Base-by-base conservation (phyloP, 2,888 invertebrate genomes). In the Eilema caniola region DNA sequence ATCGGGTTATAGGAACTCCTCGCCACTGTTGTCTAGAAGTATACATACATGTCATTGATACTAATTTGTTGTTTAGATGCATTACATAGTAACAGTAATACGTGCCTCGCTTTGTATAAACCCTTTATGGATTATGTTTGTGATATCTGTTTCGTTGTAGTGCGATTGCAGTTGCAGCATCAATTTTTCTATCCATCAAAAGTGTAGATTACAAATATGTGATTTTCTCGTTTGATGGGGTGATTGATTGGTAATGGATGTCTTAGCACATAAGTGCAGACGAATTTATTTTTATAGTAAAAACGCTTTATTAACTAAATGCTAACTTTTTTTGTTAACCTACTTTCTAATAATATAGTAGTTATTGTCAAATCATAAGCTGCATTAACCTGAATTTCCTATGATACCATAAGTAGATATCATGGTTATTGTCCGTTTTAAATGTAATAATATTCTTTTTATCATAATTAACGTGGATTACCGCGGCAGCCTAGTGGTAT, bases 171-270 rank as follows among this genome's bases (percentile, higher is more conserved):
- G 92, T 92, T 82, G 93, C 92, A 90, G 94, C 92, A 89, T 94
- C 95, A 93, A 91, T 92, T 89, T 75, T 85, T 91, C 84, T 92
- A 93, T 94, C 94, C 90, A 94, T 92, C 93, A 91, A 90, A 90
- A 73, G 78, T 75, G 28, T 74, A 70, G 71, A 83, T 85, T 82
- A 85, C 72, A 28, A 69, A 37, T 4, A 14, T 62, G 62, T 88
- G 86, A 83, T 78, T 66, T 79, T 67, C 71, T 62, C 74, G 69
- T 88, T 93, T 92, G 93, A 93, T 95, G 92, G 95, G 92, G 92
- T 94, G 88, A 82, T 81, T 74, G 86, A 91, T 92, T 92, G 95
- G 92, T 92, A 87, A 85, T 89, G 92, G 95, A 84, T 92, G 92
- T 92, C 91, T 91, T 92, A 92, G 95, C 94, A 93, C 86, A 92